phyloP scores from a whole-genome alignment of 1,140 invertebrate genomes.

The Drosophila sturtevanti region DNA sequence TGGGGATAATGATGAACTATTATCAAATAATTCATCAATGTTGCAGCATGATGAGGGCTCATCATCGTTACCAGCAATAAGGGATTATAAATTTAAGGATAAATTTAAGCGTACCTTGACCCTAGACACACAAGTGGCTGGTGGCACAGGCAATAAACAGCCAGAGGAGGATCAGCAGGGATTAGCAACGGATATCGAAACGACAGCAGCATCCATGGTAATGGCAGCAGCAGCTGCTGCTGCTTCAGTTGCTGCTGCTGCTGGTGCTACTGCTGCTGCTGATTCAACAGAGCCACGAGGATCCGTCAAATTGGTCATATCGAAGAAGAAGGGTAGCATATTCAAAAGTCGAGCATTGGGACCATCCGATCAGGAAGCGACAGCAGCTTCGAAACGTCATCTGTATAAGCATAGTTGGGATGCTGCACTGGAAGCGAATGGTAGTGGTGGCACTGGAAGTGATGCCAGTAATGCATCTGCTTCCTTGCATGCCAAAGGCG shows the following conservation, averaged over 20 bases:
- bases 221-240: constrained; percentile 61
- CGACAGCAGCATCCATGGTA: constrained; percentile 61
- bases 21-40: constrained; percentile 58
- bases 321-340: constrained; percentile 93
- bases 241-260: constrained; percentile 5
- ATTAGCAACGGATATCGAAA: constrained; percentile 50
- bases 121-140: constrained; percentile 56
- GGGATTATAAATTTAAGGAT: constrained; percentile 80
- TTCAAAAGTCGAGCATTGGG: constrained; percentile 92
- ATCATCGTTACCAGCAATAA: constrained; percentile 69
- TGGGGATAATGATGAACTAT: constrained; percentile 43
- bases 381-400: constrained; percentile 89
- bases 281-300: constrained; percentile 73
- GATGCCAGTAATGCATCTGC: constrained; percentile 71
- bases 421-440: constrained; percentile 84
- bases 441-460: constrained; percentile 56
- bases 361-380: constrained; percentile 85
- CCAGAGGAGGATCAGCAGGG: constrained; percentile 37
- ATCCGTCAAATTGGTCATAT: constrained; percentile 86
- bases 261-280: not conserved
- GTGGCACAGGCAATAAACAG: constrained; percentile 40
- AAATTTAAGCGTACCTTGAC: constrained; percentile 79
- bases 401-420: constrained; percentile 95
- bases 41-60: constrained; percentile 64
- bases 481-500: constrained; percentile 46